These are phyloP conservation scores for Lycocerus yunnanus DNA, from an alignment of 2,888 invertebrate species.

Conservation along the genomic window DNA sequence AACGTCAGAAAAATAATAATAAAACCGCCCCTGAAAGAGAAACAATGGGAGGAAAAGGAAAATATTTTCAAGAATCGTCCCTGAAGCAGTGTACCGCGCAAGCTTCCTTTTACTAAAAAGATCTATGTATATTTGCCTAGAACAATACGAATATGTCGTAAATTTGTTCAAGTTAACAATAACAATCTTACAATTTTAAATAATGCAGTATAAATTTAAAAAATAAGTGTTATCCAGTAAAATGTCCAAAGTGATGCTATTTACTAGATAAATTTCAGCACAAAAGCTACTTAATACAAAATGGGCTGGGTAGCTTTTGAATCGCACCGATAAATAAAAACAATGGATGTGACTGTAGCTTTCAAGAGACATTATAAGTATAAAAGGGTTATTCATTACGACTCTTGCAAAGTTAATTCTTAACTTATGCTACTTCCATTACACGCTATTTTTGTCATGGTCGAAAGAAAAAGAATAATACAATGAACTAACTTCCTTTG, in stretches of 20 bases:
- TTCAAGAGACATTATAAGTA: conserved; percentile 14
- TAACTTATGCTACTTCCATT: neutral
- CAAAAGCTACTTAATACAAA: neutral
- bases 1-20: no score
- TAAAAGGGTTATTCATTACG: conserved; percentile 21
- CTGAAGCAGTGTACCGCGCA: no score
- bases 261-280: neutral
- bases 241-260: neutral
- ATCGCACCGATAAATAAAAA: conserved; percentile 22
- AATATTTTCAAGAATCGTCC: no score
- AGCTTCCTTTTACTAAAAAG: no score
- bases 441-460: neutral
- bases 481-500: neutral
- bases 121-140: no score
- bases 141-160: no score
- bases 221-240: neutral
- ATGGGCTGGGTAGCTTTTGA: conserved; percentile 19
- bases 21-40: no score
- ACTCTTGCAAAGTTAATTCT: neutral
- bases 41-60: no score
- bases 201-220: neutral
- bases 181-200: neutral
- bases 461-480: neutral
- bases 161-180: neutral
- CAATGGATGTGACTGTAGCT: conserved; percentile 15